phyloP scores from a whole-genome alignment of 2,888 invertebrate genomes.

The Latheticus oryzae region DNA sequence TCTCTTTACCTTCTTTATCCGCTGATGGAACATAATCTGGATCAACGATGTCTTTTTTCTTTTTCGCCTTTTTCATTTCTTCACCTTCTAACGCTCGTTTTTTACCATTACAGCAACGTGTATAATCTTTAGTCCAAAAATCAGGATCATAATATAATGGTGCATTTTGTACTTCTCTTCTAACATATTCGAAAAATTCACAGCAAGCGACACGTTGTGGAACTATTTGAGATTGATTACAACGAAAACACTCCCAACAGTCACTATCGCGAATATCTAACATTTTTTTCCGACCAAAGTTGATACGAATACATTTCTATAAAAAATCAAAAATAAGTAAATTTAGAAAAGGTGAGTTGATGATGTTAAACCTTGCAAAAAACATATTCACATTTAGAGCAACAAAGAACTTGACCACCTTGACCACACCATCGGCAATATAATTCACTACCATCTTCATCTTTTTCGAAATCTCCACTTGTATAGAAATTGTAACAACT shows the following conservation, averaged over 20 bases:
- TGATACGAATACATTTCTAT: slow-evolving; percentile 80
- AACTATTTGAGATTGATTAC: slow-evolving; percentile 75
- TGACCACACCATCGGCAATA: slow-evolving; percentile 89
- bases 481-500: slow-evolving; percentile 82
- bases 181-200: slow-evolving; percentile 77
- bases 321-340: slow-evolving; percentile 62
- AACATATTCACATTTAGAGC: slow-evolving; percentile 79
- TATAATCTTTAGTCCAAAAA: slow-evolving; percentile 55
- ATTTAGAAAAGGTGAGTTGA: too few relatives aligned
- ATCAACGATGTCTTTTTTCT: slow-evolving; percentile 47
- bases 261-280: slow-evolving; percentile 80
- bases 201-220: slow-evolving; percentile 77
- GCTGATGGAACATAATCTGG: slow-evolving; percentile 54
- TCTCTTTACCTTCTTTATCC: slow-evolving; percentile 12
- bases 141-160: slow-evolving; percentile 64
- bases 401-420: slow-evolving; percentile 78
- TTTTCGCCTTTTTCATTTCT: slow-evolving; percentile 46
- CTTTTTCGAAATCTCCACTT: slow-evolving; percentile 84
- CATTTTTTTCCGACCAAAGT: slow-evolving; percentile 75
- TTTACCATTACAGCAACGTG: slow-evolving; percentile 59
- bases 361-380: slow-evolving; percentile 81
- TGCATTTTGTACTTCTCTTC: slow-evolving; percentile 70
- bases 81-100: slow-evolving; percentile 40
- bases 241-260: slow-evolving; percentile 85
- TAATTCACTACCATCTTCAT: slow-evolving; percentile 84